Evolutionary conservation across 2,113 vertebrate species (phyloP).

Genomic region (Tragulus kanchil): DNA sequence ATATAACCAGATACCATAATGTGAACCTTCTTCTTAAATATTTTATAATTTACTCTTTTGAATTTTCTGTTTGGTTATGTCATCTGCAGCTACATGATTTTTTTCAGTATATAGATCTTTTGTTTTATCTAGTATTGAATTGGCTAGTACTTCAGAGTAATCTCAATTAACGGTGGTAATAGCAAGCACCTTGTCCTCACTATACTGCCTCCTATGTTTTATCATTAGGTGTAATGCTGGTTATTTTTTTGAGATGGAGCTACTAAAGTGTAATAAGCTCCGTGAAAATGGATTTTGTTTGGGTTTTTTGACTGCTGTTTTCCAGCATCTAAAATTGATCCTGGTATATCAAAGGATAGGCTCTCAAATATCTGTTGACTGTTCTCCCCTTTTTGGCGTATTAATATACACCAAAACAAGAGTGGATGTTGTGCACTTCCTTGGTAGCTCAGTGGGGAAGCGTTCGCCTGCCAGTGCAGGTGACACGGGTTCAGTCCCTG

Average conservation of each 20-base stretch:
- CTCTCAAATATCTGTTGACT: neutral
- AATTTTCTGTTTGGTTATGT: neutral
- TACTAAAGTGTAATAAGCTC: neutral
- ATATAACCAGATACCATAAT: conserved; percentile 5
- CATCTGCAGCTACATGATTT: neutral
- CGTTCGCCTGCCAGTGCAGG: too few relatives aligned
- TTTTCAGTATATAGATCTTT: neutral
- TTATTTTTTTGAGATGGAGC: neutral
- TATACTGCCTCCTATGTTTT: neutral
- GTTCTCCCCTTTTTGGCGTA: neutral
- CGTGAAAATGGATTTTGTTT: neutral
- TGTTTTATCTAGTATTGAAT: neutral
- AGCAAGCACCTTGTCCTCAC: neutral
- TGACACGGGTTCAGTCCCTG: too few relatives aligned
- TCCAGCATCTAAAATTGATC: neutral
- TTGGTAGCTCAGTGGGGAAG: too few relatives aligned
- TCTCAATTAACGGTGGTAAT: neutral
- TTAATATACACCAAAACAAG: neutral
- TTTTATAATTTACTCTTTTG: neutral
- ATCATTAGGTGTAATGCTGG: neutral
- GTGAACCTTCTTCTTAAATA: neutral
- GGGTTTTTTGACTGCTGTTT: neutral
- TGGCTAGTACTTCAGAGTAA: neutral
- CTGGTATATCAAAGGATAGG: neutral
- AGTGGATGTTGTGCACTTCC: neutral